Percentiles rank a stretch among this genome's conserved stretches.
phyloP scores from a whole-genome alignment of 2,888 invertebrate genomes.

The Pollenia angustigena region DNA sequence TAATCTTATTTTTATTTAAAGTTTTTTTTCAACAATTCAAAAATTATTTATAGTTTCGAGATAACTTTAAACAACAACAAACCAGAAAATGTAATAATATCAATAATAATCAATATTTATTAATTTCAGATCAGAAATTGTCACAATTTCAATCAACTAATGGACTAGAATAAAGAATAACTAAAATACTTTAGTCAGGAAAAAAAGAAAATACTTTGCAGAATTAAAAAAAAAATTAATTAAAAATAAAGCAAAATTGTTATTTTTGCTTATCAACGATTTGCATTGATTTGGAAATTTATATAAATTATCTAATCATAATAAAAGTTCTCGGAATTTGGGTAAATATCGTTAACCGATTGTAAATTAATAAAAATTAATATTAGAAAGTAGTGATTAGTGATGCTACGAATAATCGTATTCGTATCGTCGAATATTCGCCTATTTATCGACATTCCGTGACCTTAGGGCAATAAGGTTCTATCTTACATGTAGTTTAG shows the following conservation, averaged over 20 bases:
- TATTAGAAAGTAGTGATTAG: too few species aligned
- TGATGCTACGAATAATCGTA: too few species aligned
- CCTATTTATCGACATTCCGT: too few species aligned
- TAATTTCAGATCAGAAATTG: not conserved
- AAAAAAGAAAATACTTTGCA: not conserved
- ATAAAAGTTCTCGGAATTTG: not conserved
- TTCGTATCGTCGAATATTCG: too few species aligned
- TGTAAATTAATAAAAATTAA: too few species aligned
- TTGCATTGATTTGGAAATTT: not conserved
- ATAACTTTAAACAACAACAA: too few species aligned
- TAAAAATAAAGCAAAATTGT: not conserved
- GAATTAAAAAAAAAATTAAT: not conserved
- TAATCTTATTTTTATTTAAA: too few species aligned
- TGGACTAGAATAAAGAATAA: not conserved
- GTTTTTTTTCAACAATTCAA: too few species aligned
- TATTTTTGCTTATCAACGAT: not conserved
- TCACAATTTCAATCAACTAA: not conserved
- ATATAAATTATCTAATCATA: conserved; percentile 29
- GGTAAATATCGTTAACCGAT: not conserved
- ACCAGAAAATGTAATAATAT: not conserved
- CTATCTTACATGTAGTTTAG: too few species aligned
- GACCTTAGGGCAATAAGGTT: too few species aligned
- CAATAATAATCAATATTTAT: not conserved
- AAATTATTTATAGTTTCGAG: too few species aligned
- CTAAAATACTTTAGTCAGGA: not conserved